These are phyloP conservation scores for Scopus umbretta DNA, from an alignment of 2,113 vertebrate species.

Conservation along the genomic window DNA sequence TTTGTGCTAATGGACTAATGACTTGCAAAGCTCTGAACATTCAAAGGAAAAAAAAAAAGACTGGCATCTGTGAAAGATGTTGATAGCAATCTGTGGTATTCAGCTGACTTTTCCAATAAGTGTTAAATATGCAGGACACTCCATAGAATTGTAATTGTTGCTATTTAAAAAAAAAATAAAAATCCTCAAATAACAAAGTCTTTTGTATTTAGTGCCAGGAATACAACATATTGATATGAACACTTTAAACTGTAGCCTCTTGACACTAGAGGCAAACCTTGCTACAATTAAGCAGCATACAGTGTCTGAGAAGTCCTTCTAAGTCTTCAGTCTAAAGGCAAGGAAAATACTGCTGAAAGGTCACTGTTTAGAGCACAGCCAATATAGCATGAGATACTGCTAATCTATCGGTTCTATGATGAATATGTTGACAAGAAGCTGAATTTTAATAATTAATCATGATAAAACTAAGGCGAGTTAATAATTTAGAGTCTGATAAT, in stretches of 20 bases:
- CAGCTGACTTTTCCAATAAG: conserved; percentile 48
- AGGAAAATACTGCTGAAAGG: conserved; percentile 51
- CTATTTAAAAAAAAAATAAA: neutral
- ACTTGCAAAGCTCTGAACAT: conserved; percentile 28
- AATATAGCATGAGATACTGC: conserved; percentile 8
- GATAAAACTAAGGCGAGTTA: conserved; percentile 62
- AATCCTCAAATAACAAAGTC: neutral
- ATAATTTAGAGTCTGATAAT: conserved; percentile 58
- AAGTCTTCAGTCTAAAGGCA: neutral
- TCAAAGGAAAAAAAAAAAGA: neutral
- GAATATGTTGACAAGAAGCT: conserved; percentile 59
- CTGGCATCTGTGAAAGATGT: conserved; percentile 34
- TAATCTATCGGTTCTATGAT: conserved; percentile 48
- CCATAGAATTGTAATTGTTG: neutral
- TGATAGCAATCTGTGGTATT: conserved; percentile 44
- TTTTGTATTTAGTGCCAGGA: neutral
- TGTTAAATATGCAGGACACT: neutral
- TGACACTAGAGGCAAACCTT: neutral
- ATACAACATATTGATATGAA: neutral
- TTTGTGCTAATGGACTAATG: conserved; percentile 58
- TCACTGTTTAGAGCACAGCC: conserved; percentile 48
- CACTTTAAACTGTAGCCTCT: neutral
- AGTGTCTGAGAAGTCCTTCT: neutral
- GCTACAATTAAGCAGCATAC: neutral
- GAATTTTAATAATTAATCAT: conserved; percentile 73